Evolutionary conservation across 2,888 invertebrate species (phyloP), one percentile per base, ranked within the genome.

Genomic region (Tortrix viridana): DNA sequence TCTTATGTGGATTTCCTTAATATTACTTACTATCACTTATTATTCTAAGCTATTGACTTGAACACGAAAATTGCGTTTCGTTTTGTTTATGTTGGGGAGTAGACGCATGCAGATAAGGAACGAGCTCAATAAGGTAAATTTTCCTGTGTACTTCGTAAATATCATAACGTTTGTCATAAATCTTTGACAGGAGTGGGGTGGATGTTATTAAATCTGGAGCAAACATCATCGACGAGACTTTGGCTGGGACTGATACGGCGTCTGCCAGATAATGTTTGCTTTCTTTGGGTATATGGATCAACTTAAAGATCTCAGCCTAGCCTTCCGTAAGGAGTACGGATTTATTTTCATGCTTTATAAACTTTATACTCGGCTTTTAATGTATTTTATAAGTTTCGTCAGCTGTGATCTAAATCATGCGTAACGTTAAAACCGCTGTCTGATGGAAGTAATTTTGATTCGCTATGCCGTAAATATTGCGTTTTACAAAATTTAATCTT

Each of bases 21-120:
- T 87, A 87, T 87, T 86, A 88, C 88, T 88, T 86, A 88, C 88
- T 84, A 88, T 87, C 82, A 77, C 89, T 88, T 91, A 89, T 91
- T 92, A 91, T 92, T 91, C 90, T 89, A 82, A 88, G 88, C 89
- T 90, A 90, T 91, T 89, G 90, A 90, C 84, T 89, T 84, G 82
- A 89, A 89, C 84, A 89, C 78, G 86, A 88, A 91, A 90, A 89
- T 90, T 89, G 87, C 86, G 87, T 89, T 88, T 79, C 82, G 81
- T 83, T 85, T 82, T 90, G 89, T 91, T 91, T 90, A 88, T 82
- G 78, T 79, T 76, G 71, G 86, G 88, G 85, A 77, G 74, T 70
- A 71, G 68, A 81, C 70, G 82, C 80, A 84, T 82, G 70, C 67
- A 83, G 85, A 89, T 89, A 88, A 88, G 80, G 75, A 75, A 79